These are phyloP conservation scores for Phrynosoma platyrhinos DNA, from an alignment of 2,113 vertebrate genomes.

Conservation along the genomic window DNA sequence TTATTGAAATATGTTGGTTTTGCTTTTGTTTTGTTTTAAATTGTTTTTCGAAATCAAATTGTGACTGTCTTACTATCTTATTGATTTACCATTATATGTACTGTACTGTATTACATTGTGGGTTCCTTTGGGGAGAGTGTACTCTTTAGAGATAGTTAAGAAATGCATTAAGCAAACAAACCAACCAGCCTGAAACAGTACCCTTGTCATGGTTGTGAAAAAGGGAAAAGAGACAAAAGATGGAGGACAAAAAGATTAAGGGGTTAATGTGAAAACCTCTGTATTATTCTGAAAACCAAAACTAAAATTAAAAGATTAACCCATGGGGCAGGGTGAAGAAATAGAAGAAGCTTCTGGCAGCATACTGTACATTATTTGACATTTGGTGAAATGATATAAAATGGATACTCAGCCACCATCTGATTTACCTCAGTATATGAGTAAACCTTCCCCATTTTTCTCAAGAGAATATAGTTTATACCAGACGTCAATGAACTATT, in stretches of 20 bases:
- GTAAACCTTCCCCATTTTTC: conserved; percentile 52
- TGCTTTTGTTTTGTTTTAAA: no score
- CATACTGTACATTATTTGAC: conserved; percentile 54
- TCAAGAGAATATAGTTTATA: conserved; percentile 61
- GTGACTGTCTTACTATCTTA: no score
- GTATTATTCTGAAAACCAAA: conserved; percentile 41
- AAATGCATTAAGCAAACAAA: no score
- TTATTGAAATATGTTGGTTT: no score
- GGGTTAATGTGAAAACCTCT: not conserved
- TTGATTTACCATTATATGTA: no score
- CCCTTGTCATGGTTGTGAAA: no score
- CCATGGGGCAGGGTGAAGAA: conserved; percentile 59
- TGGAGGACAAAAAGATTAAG: not conserved
- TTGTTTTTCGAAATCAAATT: no score
- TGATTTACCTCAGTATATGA: conserved; percentile 61
- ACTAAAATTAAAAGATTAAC: conserved; percentile 19
- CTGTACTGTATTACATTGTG: no score
- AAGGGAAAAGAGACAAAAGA: not conserved
- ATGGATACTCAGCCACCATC: conserved; percentile 60
- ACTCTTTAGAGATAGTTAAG: no score
- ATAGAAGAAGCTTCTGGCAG: conserved; percentile 49
- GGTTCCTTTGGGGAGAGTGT: no score
- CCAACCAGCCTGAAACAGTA: no score
- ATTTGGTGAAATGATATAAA: conserved; percentile 67
- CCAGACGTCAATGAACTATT: conserved; percentile 60